Percentiles rank a stretch among this genome's conserved stretches.
Conservation (phyloP, 2,888 invertebrate species). For the Antheraea yamamai region DNA sequence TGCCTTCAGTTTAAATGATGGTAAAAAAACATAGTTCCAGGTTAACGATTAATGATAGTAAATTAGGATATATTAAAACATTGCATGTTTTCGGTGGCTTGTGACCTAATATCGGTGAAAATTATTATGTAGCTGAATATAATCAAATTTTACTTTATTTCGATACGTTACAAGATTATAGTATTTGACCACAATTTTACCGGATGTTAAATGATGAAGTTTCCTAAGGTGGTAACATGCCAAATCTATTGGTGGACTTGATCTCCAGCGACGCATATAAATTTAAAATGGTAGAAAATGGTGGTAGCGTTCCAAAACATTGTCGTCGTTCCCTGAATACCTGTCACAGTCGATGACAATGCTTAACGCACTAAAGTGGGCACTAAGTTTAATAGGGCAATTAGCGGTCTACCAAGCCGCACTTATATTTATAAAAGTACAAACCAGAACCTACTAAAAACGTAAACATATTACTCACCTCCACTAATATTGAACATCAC, state of each 20-base stretch:
- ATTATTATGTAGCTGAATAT: background rate
- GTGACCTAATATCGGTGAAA: background rate
- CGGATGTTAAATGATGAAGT: too few relatives aligned
- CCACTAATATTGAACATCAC: slow-evolving; percentile 51
- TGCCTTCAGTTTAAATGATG: background rate
- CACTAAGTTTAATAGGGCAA: background rate
- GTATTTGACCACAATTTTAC: too few relatives aligned
- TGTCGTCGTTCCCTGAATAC: too few relatives aligned
- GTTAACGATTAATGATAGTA: background rate
- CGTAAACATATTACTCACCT: slow-evolving; percentile 46
- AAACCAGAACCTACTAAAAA: background rate
- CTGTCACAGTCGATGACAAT: too few relatives aligned
- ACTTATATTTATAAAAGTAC: background rate
- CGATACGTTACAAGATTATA: too few relatives aligned
- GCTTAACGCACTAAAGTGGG: background rate
- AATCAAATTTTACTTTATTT: too few relatives aligned
- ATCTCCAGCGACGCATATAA: too few relatives aligned
- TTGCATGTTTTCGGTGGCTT: background rate
- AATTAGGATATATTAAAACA: background rate
- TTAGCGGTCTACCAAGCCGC: background rate
- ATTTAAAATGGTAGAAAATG: too few relatives aligned
- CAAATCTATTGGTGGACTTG: too few relatives aligned
- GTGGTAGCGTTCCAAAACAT: too few relatives aligned
- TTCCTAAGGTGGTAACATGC: too few relatives aligned
- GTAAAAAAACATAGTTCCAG: background rate